Percentiles rank a stretch among this genome's conserved stretches.
phyloP scores from a whole-genome alignment of 2,888 invertebrate genomes.

The Trissoscelio sp. region DNA sequence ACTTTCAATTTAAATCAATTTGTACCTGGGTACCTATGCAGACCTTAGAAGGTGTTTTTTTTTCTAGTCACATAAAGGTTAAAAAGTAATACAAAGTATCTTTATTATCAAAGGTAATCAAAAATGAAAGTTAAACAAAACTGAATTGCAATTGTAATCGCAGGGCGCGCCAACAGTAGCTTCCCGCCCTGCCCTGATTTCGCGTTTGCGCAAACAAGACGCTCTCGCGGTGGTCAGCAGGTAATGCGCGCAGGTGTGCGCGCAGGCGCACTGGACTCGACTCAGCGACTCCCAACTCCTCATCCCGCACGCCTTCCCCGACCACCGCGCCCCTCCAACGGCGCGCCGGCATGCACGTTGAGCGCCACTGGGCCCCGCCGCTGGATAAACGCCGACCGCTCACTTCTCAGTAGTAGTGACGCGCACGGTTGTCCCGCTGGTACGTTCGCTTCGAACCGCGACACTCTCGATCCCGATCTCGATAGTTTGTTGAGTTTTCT shows the following conservation, averaged over 20 bases:
- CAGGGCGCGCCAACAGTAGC: neutral
- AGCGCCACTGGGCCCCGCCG: constrained; percentile 61
- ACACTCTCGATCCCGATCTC: constrained; percentile 18
- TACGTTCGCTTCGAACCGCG: constrained; percentile 40
- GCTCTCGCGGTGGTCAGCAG: constrained; percentile 67
- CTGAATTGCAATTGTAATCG: too few species aligned
- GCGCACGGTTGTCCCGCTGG: constrained; percentile 70
- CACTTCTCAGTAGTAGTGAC: constrained; percentile 69
- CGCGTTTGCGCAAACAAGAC: constrained; percentile 42
- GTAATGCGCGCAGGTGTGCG: constrained; percentile 71
- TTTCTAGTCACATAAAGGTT: too few species aligned
- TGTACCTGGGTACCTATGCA: too few species aligned
- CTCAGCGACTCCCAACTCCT: constrained; percentile 64
- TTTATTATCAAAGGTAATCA: too few species aligned
- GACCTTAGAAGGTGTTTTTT: too few species aligned
- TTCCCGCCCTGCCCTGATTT: constrained; percentile 18
- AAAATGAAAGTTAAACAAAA: too few species aligned
- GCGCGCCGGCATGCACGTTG: constrained; percentile 9
- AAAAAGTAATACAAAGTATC: too few species aligned
- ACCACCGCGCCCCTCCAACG: constrained; percentile 19
- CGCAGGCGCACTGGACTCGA: constrained; percentile 66
- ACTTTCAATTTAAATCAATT: too few species aligned
- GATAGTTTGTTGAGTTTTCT: constrained; percentile 14
- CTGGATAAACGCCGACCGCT: constrained; percentile 66
- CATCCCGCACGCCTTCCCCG: constrained; percentile 8